Evolutionary conservation across 2,888 invertebrate species (phyloP).

Genomic region (Diabrotica balteata): DNA sequence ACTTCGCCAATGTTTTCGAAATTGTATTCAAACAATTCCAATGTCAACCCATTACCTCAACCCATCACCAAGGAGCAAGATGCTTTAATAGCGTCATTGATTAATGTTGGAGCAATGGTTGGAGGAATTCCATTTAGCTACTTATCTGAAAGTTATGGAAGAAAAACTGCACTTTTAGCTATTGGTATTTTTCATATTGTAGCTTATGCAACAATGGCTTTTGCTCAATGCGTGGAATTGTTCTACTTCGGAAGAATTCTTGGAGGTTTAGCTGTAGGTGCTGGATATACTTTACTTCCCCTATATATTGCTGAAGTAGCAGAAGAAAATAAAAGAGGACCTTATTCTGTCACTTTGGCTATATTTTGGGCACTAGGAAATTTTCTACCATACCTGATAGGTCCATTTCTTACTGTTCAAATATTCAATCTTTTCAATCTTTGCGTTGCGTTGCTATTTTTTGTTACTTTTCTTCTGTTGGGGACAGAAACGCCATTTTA

Average conservation of each 20-base stretch:
- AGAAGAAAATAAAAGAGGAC: constrained; percentile 77
- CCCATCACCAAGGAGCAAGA: constrained; percentile 55
- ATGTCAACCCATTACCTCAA: constrained; percentile 53
- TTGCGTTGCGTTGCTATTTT: constrained; percentile 62
- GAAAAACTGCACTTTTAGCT: constrained; percentile 73
- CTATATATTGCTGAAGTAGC: constrained; percentile 88
- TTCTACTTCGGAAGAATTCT: constrained; percentile 59
- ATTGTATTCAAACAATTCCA: constrained; percentile 46
- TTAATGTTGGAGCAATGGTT: constrained; percentile 62
- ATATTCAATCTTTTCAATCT: constrained; percentile 64
- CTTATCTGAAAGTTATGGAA: constrained; percentile 69
- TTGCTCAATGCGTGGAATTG: constrained; percentile 40
- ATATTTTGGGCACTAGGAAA: constrained; percentile 74
- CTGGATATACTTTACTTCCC: constrained; percentile 75
- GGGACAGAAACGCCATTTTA: constrained; percentile 85
- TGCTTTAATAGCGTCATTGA: constrained; percentile 64
- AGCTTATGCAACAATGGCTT: constrained; percentile 43
- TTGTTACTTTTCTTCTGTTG: constrained; percentile 65
- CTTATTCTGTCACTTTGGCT: constrained; percentile 71
- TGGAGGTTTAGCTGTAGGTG: constrained; percentile 72
- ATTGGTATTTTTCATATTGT: constrained; percentile 45
- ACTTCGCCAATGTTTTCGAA: constrained; percentile 48
- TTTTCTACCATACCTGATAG: constrained; percentile 72
- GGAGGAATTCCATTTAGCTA: constrained; percentile 75
- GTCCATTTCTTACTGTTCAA: constrained; percentile 73